phyloP scores from a whole-genome alignment of 2,113 vertebrate species.

The Sylvia atricapilla region DNA sequence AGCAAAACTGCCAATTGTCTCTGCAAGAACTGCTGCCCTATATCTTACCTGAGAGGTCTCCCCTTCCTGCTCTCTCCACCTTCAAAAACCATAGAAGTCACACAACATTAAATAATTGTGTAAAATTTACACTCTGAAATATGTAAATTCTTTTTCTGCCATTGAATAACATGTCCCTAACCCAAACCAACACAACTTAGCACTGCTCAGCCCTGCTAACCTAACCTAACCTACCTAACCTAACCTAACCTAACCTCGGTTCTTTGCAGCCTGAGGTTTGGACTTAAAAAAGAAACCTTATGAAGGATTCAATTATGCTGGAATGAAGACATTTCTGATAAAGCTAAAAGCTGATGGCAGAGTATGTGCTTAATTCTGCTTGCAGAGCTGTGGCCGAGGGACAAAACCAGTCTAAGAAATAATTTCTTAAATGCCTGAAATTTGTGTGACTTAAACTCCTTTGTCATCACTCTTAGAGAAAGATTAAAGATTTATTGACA shows the following conservation, averaged over 20 bases:
- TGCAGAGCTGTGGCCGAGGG: not conserved
- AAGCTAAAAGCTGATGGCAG: not conserved
- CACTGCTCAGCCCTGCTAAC: not conserved
- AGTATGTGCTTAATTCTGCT: not conserved
- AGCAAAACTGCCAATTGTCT: not conserved
- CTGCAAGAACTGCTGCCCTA: not conserved
- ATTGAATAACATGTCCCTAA: not conserved
- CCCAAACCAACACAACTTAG: not conserved
- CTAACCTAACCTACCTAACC: not conserved
- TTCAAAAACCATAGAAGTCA: not conserved
- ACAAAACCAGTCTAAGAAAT: not conserved
- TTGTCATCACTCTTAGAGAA: not conserved
- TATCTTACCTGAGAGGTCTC: not conserved
- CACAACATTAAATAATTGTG: not conserved
- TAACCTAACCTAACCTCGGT: not conserved
- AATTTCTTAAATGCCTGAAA: not conserved
- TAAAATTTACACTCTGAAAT: not conserved
- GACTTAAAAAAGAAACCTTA: not conserved
- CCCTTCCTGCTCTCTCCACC: not conserved
- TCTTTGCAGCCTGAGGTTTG: not conserved
- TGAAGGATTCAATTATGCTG: not conserved
- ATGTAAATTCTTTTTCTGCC: not conserved
- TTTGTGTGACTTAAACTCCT: not conserved
- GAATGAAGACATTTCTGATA: not conserved
- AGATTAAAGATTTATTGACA: not conserved